These are phyloP conservation scores for Scalopus aquaticus DNA, from an alignment of 2,113 vertebrate species.

Conservation along the genomic window DNA sequence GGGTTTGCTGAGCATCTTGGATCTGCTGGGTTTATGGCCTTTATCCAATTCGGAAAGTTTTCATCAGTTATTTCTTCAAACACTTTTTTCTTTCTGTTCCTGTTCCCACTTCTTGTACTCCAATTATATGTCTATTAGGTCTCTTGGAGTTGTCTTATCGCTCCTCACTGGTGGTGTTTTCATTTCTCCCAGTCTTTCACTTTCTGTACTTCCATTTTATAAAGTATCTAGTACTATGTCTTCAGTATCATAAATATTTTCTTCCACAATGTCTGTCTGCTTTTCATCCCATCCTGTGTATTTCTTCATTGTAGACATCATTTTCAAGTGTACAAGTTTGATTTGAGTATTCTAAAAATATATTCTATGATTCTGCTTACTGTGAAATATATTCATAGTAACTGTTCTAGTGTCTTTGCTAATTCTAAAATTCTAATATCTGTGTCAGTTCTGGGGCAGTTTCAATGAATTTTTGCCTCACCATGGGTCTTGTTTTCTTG, in stretches of 20 bases:
- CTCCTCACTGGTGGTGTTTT: background rate
- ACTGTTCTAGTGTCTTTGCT: background rate
- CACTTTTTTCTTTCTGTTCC: background rate
- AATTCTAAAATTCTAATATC: background rate
- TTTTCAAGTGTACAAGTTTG: background rate
- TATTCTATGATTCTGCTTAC: background rate
- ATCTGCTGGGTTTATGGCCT: too few species aligned
- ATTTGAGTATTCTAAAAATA: background rate
- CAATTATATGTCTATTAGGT: background rate
- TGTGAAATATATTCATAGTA: background rate
- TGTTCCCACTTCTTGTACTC: background rate
- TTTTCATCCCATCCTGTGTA: background rate
- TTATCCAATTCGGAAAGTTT: too few species aligned
- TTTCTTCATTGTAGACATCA: background rate
- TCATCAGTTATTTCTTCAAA: background rate
- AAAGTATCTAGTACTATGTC: background rate
- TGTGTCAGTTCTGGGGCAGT: background rate
- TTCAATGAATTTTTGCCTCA: background rate
- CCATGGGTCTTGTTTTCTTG: background rate
- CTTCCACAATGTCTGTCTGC: background rate
- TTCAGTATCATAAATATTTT: background rate
- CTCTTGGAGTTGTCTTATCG: background rate
- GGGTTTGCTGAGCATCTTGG: background rate
- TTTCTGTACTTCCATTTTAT: background rate
- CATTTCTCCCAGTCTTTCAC: background rate